A percentile compares a stretch with the other conserved stretches of the same genome.
Evolutionary conservation across 2,797 vertebrate genomes (phyloP).

Genomic region (Coregonus suidteri): DNA sequence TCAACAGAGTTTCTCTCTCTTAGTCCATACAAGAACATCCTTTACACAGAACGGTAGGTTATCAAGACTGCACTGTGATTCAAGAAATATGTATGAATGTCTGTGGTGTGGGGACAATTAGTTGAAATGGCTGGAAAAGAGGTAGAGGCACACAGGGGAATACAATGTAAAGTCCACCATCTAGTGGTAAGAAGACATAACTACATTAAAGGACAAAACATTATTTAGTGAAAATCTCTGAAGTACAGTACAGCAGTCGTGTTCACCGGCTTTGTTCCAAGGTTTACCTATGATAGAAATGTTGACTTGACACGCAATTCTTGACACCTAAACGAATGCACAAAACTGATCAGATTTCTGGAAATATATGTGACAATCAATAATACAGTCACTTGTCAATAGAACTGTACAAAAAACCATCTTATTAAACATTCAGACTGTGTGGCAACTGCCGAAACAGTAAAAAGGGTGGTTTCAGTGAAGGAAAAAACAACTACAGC

Average conservation of each 20-base stretch:
- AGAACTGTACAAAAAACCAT: too few relatives aligned
- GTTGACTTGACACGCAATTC: neutral
- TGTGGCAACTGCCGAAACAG: neutral
- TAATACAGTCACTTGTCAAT: neutral
- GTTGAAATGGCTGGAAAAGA: too few relatives aligned
- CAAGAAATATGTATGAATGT: too few relatives aligned
- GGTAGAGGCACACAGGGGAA: neutral
- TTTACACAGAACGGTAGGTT: too few relatives aligned
- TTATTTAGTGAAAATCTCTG: neutral
- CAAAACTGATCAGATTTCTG: too few relatives aligned
- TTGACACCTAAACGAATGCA: neutral
- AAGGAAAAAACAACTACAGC: conserved; percentile 5
- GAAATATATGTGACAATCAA: too few relatives aligned
- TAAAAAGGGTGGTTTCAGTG: neutral
- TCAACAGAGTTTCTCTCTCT: too few relatives aligned
- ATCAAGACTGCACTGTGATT: too few relatives aligned
- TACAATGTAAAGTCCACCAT: conserved; percentile 45
- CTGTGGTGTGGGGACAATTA: too few relatives aligned
- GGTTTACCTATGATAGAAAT: neutral
- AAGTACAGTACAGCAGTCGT: neutral
- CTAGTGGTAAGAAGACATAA: conserved; percentile 51
- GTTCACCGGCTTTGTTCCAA: neutral
- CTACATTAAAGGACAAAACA: neutral
- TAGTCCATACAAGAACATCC: too few relatives aligned
- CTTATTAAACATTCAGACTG: neutral